Percentiles rank a stretch among this genome's conserved stretches.
These are phyloP conservation scores for Lamprotornis superbus DNA, from an alignment of 2,113 vertebrate genomes.

Conservation along the genomic window DNA sequence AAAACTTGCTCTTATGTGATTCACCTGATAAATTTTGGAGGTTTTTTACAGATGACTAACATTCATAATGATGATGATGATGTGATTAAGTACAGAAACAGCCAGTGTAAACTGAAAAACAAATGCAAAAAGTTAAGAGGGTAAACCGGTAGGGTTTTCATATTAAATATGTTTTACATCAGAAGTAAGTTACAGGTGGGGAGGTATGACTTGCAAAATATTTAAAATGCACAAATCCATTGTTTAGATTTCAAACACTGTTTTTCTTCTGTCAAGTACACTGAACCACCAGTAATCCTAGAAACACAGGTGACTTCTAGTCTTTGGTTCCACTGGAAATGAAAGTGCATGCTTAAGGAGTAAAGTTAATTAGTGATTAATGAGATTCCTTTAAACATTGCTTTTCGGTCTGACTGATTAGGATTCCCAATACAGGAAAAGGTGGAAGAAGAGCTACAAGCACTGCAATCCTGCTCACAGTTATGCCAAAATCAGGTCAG, in stretches of 20 bases:
- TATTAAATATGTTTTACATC: neutral
- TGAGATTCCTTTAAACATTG: neutral
- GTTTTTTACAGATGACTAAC: neutral
- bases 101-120: neutral
- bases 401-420: neutral
- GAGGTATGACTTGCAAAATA: neutral
- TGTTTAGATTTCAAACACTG: neutral
- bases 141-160: neutral
- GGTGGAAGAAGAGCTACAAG: conserved; percentile 31
- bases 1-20: neutral
- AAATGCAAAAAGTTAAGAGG: neutral
- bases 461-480: neutral
- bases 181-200: neutral
- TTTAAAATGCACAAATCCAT: neutral
- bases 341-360: neutral
- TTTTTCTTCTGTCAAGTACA: neutral
- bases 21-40: neutral
- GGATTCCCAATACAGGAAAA: neutral
- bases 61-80: neutral
- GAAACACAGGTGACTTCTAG: neutral
- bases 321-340: conserved; percentile 16
- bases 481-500: conserved; percentile 37
- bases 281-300: neutral
- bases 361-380: conserved; percentile 32
- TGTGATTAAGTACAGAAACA: neutral